Evolutionary conservation across 2,888 invertebrate genomes (phyloP).

Genomic region (Leptinotarsa rubiginosa): DNA sequence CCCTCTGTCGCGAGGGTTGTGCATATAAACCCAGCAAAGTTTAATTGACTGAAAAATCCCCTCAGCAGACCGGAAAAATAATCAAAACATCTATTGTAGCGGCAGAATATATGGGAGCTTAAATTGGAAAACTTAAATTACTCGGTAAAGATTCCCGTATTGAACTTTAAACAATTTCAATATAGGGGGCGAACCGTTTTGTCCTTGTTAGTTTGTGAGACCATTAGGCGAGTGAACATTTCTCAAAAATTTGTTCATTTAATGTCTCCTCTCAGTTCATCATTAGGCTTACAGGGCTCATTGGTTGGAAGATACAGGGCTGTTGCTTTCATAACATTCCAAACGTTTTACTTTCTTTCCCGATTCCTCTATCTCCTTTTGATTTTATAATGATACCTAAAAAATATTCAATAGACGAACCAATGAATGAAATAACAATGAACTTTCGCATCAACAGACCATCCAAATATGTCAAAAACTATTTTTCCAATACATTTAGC

Average conservation of each 20-base stretch:
- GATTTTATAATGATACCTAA: no score
- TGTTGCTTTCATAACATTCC: background rate
- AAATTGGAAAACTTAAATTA: slow-evolving; percentile 46
- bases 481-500: no score
- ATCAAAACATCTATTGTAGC: slow-evolving; percentile 38
- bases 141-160: slow-evolving; percentile 28
- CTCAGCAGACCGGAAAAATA: slow-evolving; percentile 41
- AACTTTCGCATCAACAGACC: no score
- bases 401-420: no score
- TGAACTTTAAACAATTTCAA: slow-evolving; percentile 34
- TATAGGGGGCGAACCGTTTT: slow-evolving; percentile 32
- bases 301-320: slow-evolving; percentile 3
- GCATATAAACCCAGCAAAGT: slow-evolving; percentile 23
- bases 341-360: no score
- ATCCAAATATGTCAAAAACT: no score
- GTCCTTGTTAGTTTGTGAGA: slow-evolving; percentile 19
- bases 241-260: background rate
- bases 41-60: slow-evolving; percentile 41
- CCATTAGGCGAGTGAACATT: slow-evolving; percentile 25
- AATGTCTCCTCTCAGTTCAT: background rate
- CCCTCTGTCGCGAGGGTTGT: slow-evolving; percentile 10
- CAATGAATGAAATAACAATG: no score
- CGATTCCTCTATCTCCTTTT: no score
- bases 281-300: background rate
- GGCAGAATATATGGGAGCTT: slow-evolving; percentile 36